Conservation (phyloP, 2,888 invertebrate species). For the Rhingia campestris region DNA sequence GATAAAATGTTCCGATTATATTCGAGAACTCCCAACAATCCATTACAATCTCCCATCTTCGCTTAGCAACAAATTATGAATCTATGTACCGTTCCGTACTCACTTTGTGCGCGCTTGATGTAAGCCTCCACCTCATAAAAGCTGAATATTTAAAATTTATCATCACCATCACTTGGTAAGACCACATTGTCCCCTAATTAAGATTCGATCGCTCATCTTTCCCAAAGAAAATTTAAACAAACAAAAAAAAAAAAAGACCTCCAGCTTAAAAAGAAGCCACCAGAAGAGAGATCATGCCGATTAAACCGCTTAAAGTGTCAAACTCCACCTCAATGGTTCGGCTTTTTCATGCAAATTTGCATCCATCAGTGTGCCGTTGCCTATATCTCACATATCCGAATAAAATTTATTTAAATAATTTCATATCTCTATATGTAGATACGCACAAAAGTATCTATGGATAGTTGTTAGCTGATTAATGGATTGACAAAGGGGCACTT, state of each 20-base stretch:
- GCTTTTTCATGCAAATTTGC: conserved; percentile 68
- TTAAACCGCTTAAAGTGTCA: conserved; percentile 70
- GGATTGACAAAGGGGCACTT: conserved; percentile 65
- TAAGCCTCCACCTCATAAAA: neutral
- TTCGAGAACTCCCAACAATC: too few species aligned
- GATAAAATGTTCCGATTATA: neutral
- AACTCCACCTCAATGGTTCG: conserved; percentile 42
- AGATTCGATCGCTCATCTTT: conserved; percentile 53
- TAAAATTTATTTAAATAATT: conserved; percentile 59
- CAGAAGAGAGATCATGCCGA: conserved; percentile 46
- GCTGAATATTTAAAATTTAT: conserved; percentile 59
- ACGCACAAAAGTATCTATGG: conserved; percentile 17
- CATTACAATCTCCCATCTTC: neutral
- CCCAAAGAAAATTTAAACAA: conserved; percentile 7
- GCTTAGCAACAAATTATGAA: conserved; percentile 34
- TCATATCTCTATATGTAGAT: conserved; percentile 36
- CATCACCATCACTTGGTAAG: conserved; percentile 49
- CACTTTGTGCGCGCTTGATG: conserved; percentile 31
- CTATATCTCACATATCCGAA: neutral
- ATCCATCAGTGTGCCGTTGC: conserved; percentile 21
- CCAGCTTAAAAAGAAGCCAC: conserved; percentile 8
- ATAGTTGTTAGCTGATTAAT: conserved; percentile 68
- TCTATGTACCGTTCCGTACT: conserved; percentile 17
- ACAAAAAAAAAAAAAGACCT: conserved; percentile 11
- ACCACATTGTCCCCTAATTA: conserved; percentile 64